phyloP scores from a whole-genome alignment of 2,797 vertebrate genomes.

The Clangula hyemalis region DNA sequence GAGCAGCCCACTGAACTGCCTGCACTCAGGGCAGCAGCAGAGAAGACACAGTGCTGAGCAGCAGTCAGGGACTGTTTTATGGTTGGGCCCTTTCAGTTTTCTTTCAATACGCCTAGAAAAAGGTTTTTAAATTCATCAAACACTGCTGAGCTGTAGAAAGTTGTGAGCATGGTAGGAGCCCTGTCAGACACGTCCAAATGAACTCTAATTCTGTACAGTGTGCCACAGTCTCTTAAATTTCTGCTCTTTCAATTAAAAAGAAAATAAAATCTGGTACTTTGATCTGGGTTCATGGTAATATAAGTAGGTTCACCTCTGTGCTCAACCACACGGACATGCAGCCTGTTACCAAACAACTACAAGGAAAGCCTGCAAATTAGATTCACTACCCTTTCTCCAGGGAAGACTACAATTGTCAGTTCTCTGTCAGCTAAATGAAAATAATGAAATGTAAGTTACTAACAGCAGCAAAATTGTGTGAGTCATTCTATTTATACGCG shows the following conservation, averaged over 20 bases:
- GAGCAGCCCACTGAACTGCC: neutral
- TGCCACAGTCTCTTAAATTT: neutral
- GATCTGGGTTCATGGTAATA: neutral
- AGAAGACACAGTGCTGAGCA: neutral
- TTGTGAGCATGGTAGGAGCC: neutral
- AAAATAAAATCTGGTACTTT: neutral
- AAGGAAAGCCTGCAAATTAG: conserved; percentile 36
- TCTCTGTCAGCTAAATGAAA: conserved; percentile 55
- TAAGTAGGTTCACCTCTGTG: neutral
- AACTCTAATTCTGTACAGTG: neutral
- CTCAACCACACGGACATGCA: neutral
- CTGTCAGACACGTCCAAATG: conserved; percentile 4
- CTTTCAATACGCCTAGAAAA: conserved; percentile 12
- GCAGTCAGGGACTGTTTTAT: neutral
- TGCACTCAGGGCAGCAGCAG: neutral
- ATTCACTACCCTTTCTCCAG: conserved; percentile 23
- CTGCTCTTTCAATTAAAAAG: conserved; percentile 28
- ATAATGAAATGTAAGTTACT: conserved; percentile 56
- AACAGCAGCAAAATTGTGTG: conserved; percentile 42
- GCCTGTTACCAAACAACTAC: conserved; percentile 29
- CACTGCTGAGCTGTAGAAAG: neutral
- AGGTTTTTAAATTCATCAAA: neutral
- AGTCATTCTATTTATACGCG: conserved; percentile 47
- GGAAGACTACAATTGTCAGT: conserved; percentile 36
- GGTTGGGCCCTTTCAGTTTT: conserved; percentile 21